Evolutionary conservation across 2,888 invertebrate genomes (phyloP).

Genomic region (Hybos culiciformis): DNA sequence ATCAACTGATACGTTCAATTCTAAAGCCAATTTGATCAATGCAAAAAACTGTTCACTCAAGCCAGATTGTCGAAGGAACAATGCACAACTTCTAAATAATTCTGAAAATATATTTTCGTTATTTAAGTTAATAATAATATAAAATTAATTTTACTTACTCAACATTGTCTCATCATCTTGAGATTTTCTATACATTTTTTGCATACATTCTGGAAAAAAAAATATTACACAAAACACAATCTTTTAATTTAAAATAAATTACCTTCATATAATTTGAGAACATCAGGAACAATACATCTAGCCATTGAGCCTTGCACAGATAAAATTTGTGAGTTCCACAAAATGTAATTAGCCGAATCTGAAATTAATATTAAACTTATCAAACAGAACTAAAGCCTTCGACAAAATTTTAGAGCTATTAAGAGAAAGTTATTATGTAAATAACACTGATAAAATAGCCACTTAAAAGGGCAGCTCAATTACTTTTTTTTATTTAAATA

Average conservation of each 20-base stretch:
- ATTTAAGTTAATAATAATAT: conserved; percentile 7
- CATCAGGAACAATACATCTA: conserved; percentile 44
- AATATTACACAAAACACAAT: too few species aligned
- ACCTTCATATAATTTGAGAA: conserved; percentile 42
- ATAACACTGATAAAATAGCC: too few species aligned
- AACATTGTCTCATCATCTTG: conserved; percentile 17
- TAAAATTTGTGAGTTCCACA: conserved; percentile 32
- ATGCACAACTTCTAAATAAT: conserved; percentile 35
- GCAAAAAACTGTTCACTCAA: conserved; percentile 64
- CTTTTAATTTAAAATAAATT: too few species aligned
- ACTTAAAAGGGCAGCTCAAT: too few species aligned
- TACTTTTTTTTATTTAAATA: too few species aligned
- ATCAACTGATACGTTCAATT: conserved; percentile 45
- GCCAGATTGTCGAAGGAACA: conserved; percentile 56
- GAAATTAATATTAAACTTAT: too few species aligned
- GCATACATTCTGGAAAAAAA: conserved; percentile 34
- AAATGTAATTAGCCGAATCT: conserved; percentile 26
- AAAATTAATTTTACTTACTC: conserved; percentile 11
- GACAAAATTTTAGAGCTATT: too few species aligned
- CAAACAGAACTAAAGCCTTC: too few species aligned
- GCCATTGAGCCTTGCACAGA: conserved; percentile 42
- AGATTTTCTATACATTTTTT: conserved; percentile 26
- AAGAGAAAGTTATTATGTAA: too few species aligned
- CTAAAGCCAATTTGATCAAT: conserved; percentile 51
- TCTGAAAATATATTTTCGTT: conserved; percentile 32